Conservation (phyloP, 2,888 invertebrate genomes). For the Lymantria dispar region DNA sequence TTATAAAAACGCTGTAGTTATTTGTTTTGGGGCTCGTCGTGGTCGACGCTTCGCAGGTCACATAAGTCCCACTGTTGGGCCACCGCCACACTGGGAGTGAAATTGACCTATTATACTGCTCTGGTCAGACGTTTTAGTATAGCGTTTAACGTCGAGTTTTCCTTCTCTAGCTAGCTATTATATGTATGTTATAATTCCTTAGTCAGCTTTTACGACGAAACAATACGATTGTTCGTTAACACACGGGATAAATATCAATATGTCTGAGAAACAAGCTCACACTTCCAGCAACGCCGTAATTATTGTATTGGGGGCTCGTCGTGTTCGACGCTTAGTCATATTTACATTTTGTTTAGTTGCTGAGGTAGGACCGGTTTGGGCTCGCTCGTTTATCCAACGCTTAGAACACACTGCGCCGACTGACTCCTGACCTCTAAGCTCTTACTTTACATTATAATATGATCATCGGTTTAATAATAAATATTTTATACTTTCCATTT, state of each 20-base stretch:
- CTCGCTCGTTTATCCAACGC: constrained; percentile 1
- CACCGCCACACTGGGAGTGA: too few relatives aligned
- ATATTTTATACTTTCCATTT: not conserved
- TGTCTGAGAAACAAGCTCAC: not conserved
- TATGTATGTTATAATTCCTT: too few relatives aligned
- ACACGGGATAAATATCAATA: too few relatives aligned
- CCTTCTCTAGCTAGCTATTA: too few relatives aligned
- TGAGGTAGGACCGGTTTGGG: not conserved
- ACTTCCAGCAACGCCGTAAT: not conserved
- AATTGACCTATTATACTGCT: too few relatives aligned
- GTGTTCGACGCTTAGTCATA: not conserved
- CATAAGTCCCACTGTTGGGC: too few relatives aligned
- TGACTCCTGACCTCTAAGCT: not conserved
- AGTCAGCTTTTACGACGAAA: too few relatives aligned
- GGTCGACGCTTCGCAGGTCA: not conserved
- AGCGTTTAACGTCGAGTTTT: too few relatives aligned
- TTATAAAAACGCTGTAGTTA: not conserved
- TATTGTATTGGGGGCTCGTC: not conserved
- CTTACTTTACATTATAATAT: not conserved
- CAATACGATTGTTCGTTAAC: too few relatives aligned
- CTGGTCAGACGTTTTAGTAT: too few relatives aligned
- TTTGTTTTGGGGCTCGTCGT: not conserved
- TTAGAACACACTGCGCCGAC: not conserved
- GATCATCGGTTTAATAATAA: not conserved
- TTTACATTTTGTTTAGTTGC: not conserved